These are phyloP conservation scores for Ciconia stormi DNA, from an alignment of 2,113 vertebrate genomes.

Conservation along the genomic window DNA sequence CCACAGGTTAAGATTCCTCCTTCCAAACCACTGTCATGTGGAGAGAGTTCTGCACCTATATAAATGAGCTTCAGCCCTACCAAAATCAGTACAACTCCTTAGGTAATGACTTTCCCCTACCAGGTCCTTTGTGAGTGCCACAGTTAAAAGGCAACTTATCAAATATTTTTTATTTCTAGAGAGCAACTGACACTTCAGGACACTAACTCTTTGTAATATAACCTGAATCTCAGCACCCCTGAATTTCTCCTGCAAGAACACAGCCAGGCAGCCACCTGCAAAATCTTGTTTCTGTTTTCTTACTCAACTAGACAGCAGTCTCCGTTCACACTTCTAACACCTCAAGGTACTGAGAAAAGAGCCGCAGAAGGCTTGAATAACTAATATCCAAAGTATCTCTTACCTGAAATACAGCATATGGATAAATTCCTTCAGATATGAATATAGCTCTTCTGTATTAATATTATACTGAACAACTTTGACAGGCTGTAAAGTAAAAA, in stretches of 20 bases:
- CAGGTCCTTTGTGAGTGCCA: neutral
- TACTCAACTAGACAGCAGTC: neutral
- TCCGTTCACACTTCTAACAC: too few relatives aligned
- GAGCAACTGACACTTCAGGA: neutral
- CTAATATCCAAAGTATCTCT: neutral
- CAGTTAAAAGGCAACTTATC: neutral
- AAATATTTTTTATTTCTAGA: neutral
- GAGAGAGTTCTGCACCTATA: neutral
- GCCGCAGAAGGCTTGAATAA: neutral
- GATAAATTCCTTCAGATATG: constrained; percentile 96
- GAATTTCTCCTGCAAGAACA: neutral
- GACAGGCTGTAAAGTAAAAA: constrained; percentile 79
- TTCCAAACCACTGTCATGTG: neutral
- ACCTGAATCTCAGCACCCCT: neutral
- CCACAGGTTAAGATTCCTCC: neutral
- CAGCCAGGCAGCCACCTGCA: neutral
- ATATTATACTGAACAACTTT: constrained; percentile 96
- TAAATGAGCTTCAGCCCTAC: neutral
- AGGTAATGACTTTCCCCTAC: neutral
- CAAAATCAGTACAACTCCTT: neutral
- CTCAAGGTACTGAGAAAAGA: neutral
- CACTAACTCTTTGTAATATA: neutral
- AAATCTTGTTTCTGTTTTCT: neutral
- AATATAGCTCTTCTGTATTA: constrained; percentile 97
- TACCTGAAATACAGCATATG: constrained; percentile 98